Base-by-base conservation (phyloP, 2,797 vertebrate species). In the Clarias laeviceps region DNA sequence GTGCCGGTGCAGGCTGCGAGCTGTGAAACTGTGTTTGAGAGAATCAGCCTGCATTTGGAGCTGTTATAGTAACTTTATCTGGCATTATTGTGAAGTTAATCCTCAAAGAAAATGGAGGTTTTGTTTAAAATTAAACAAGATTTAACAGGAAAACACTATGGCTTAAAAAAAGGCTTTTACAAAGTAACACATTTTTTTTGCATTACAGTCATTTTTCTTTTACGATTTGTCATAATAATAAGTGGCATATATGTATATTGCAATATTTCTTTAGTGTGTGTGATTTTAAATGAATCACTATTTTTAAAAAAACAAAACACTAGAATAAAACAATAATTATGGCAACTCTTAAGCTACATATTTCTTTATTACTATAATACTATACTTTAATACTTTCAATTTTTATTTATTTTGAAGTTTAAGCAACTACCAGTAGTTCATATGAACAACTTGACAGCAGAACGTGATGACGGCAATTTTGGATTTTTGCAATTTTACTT, bases 1-100 rank as follows among this genome's bases (percentile, higher is more conserved):
- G n/a, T 54, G 24, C 45, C 15, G 32, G 62, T 62, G 29, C 70
- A 27, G 37, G 74, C 65, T 78, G 32, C 7, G 59, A 73, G 74
- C 22, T 65, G 69, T 64, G 29, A 40, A 76, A 82, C 40, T 76
- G 29, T 62, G 65, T 50, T 74, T 17, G 56, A 69, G 70, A 69
- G 22, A 72, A 72, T 8, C 68, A 37, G 77, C 37, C 56, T 4
- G 4, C 24, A 11, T 15, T 62, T 72, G 2, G n/a, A 40, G 50
- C 74, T 79, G 50, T 32, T 56, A 56, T 29, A 32, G 27, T 29
- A 29, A 74, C 50, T 56, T 57, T 29, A 56, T 76, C 8, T 56
- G 27, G 0, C 27, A 32, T 56, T 56, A 32, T 32, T 76, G 50
- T 66, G 8, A 11, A 32, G 73, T 57, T 56, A 20, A 45, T 56